Evolutionary conservation across 2,888 invertebrate species (phyloP).

Genomic region (Euphydryas editha): DNA sequence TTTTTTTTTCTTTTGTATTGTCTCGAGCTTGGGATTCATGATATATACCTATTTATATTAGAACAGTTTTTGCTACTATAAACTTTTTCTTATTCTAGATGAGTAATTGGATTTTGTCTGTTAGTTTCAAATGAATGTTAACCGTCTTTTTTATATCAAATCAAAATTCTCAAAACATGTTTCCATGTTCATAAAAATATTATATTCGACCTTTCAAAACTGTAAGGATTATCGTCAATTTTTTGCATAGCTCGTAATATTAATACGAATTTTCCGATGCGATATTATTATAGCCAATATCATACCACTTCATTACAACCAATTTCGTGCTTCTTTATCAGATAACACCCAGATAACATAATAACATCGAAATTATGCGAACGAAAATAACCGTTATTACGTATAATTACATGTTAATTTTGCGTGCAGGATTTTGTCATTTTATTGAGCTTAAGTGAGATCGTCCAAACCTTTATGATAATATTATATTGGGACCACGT

Average conservation of each 20-base stretch:
- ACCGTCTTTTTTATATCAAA: background rate
- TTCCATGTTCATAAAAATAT: background rate
- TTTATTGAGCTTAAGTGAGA: constrained; percentile 27
- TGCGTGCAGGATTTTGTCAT: constrained; percentile 11
- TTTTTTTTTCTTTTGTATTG: background rate
- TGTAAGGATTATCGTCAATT: background rate
- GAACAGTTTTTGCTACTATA: background rate
- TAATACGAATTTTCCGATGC: background rate
- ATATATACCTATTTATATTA: background rate
- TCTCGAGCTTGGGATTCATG: no score
- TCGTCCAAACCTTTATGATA: constrained; percentile 27
- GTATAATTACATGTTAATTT: constrained; percentile 19
- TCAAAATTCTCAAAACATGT: background rate
- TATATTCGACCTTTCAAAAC: constrained; percentile 2
- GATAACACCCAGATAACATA: constrained; percentile 25
- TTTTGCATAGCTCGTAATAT: background rate
- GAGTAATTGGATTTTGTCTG: background rate
- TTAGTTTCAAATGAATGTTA: background rate
- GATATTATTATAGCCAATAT: constrained; percentile 7
- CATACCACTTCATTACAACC: constrained; percentile 9
- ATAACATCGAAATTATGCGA: constrained; percentile 15
- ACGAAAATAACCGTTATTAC: constrained; percentile 20
- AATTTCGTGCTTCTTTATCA: constrained; percentile 24
- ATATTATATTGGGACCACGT: constrained; percentile 17
- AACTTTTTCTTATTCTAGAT: background rate